Evolutionary conservation across 2,888 invertebrate species (phyloP), one percentile per base, ranked within the genome.

Genomic region (Agapostemon virescens): DNA sequence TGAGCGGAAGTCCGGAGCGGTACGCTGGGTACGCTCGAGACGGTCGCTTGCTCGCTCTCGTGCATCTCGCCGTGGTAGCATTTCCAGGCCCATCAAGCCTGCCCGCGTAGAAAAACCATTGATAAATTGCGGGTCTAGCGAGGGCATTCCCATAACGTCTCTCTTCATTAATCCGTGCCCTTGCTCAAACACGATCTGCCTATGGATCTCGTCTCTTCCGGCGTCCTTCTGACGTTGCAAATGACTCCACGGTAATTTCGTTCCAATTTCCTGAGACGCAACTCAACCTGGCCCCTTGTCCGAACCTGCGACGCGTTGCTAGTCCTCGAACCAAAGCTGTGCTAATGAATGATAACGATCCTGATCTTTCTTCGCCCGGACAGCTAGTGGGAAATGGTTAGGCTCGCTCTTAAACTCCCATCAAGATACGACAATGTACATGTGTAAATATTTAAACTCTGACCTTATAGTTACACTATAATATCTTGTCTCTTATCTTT

Each of bases 121-220:
- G 87, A 88, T 87, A 83, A 85, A 88, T 88, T 80, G 61, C 80
- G 33, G 63, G 75, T 23, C 72, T 77, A 79, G 74, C 66, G 66
- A 82, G 77, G 82, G 72, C 82, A 83, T 85, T 81, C 83, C 81
- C 79, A 80, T 82, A 81, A 86, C 81, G 84, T 82, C 81, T 84
- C 82, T 87, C 84, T 85, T 85, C 83, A 83, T 87, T 88, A 87
- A 86, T 84, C 80, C 81, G 74, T 69, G 67, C 67, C 77, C 71
- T 67, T 55, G 68, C 77, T 73, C 82, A 73, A 70, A 74, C 82
- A 55, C 74, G 82, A 72, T 71, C 75, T 73, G 71, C 72, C 78
- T 79, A 70, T 77, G 66, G 74, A 76, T 45, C 72, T 67, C 74
- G 38, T 38, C 71, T 64, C 80, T 61, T 74, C 68, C 52, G 49